Conservation (phyloP, 2,888 invertebrate species). For the Tachina lurida region DNA sequence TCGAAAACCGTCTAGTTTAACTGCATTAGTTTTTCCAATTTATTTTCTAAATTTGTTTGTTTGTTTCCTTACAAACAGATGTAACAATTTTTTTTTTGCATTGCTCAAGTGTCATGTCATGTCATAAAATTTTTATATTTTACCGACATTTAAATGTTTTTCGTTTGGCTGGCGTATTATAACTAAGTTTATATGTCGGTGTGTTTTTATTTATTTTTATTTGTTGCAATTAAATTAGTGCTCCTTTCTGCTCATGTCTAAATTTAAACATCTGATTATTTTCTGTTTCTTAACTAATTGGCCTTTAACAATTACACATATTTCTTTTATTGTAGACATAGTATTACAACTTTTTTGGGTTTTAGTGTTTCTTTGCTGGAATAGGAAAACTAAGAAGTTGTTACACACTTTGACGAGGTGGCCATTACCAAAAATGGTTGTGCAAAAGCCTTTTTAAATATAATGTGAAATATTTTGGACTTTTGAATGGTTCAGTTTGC, state of each 20-base stretch:
- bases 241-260: slow-evolving; percentile 55
- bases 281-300: slow-evolving; percentile 66
- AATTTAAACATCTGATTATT: slow-evolving; percentile 63
- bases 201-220: slow-evolving; percentile 2
- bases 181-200: slow-evolving; percentile 32
- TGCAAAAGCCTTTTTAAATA: slow-evolving; percentile 22
- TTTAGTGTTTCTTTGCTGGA: slow-evolving; percentile 27
- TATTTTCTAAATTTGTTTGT: background rate
- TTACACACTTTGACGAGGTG: slow-evolving; percentile 46
- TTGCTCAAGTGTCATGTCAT: slow-evolving; percentile 69
- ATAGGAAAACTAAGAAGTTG: background rate
- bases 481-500: slow-evolving; percentile 19
- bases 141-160: slow-evolving; percentile 54
- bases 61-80: slow-evolving; percentile 3
- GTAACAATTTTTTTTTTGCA: background rate
- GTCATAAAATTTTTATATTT: slow-evolving; percentile 64
- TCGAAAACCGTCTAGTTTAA: slow-evolving; percentile 40
- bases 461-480: slow-evolving; percentile 37
- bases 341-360: slow-evolving; percentile 35
- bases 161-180: slow-evolving; percentile 45
- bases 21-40: slow-evolving; percentile 39
- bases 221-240: slow-evolving; percentile 50
- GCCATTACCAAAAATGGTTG: slow-evolving; percentile 56
- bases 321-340: slow-evolving; percentile 39
- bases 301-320: slow-evolving; percentile 64